Conservation (phyloP, 2,888 invertebrate genomes). For the Himalopsyche tibetana region DNA sequence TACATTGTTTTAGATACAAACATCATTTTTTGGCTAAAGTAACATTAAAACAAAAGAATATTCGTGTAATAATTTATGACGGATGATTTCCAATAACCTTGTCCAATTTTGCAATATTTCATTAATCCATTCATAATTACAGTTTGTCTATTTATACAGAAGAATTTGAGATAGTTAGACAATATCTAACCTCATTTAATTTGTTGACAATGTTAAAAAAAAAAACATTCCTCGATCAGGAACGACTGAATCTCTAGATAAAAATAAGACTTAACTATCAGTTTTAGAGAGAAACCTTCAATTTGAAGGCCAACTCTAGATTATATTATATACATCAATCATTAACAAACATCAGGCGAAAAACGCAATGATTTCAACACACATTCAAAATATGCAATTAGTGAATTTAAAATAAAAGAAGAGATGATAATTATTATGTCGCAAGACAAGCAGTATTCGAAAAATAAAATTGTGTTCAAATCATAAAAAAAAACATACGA, state of each 20-base stretch:
- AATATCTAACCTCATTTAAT: background rate
- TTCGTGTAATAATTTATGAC: constrained; percentile 14
- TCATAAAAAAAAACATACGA: too few species aligned
- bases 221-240: constrained; percentile 11
- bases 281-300: constrained; percentile 36
- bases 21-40: constrained; percentile 53
- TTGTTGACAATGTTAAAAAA: background rate
- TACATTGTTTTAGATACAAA: constrained; percentile 44
- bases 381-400: constrained; percentile 13
- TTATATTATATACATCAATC: constrained; percentile 36
- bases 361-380: constrained; percentile 34
- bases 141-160: background rate
- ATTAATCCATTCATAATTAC: constrained; percentile 9
- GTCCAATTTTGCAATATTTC: constrained; percentile 29
- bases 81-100: constrained; percentile 19
- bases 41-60: constrained; percentile 49
- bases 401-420: background rate
- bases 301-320: constrained; percentile 31
- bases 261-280: constrained; percentile 40
- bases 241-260: constrained; percentile 26
- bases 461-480: too few species aligned
- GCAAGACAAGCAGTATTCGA: background rate
- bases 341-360: constrained; percentile 38
- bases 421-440: background rate
- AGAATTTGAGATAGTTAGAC: background rate